These are phyloP conservation scores for Pelochelys cantorii DNA, from an alignment of 2,797 vertebrate genomes.

Conservation along the genomic window DNA sequence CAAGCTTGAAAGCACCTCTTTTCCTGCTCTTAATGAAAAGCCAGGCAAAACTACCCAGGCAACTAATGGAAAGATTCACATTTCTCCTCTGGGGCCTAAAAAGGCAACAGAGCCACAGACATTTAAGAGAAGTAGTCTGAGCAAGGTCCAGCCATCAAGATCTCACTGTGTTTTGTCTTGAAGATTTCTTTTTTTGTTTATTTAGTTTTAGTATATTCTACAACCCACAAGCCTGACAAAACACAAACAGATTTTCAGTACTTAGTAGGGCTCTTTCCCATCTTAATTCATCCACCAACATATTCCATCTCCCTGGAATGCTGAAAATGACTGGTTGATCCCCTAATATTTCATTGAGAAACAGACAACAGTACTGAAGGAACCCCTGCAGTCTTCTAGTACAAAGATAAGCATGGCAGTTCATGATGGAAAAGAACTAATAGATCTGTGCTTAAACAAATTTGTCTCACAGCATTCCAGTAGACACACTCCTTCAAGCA, in stretches of 20 bases:
- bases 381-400: constrained; percentile 1
- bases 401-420: neutral
- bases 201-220: neutral
- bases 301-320: neutral
- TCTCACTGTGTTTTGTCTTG: constrained; percentile 45
- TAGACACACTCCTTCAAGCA: constrained; percentile 43
- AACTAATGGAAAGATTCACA: constrained; percentile 7
- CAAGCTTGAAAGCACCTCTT: neutral
- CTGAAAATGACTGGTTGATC: constrained; percentile 16
- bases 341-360: constrained; percentile 14
- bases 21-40: neutral
- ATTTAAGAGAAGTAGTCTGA: constrained; percentile 7
- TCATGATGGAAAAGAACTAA: constrained; percentile 23
- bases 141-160: constrained; percentile 22
- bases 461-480: constrained; percentile 30
- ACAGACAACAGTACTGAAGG: neutral
- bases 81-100: constrained; percentile 18
- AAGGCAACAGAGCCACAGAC: constrained; percentile 20
- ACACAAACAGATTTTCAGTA: constrained; percentile 26
- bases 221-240: constrained; percentile 23
- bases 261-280: neutral
- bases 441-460: constrained; percentile 40
- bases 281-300: constrained; percentile 33
- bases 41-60: neutral
- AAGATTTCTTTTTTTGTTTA: constrained; percentile 26